Evolutionary conservation across 2,888 invertebrate genomes (phyloP).

Genomic region (Falcaria lacertinaria): DNA sequence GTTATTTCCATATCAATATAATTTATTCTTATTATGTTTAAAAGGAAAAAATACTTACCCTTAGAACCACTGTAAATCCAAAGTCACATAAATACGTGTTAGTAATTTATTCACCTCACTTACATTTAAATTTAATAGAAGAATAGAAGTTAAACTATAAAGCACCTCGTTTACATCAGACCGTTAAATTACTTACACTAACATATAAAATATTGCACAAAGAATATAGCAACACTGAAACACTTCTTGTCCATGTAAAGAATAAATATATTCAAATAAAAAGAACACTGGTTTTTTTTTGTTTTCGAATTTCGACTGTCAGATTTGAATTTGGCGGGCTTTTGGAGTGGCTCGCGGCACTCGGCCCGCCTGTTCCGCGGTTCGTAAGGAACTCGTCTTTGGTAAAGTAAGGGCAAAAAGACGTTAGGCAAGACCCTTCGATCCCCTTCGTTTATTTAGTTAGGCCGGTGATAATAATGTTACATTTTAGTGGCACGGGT

Average conservation of each 20-base stretch:
- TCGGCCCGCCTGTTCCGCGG: conserved; percentile 66
- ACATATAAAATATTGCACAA: conserved; percentile 31
- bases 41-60: not conserved
- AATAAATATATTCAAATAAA: conserved; percentile 5
- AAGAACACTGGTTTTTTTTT: not conserved
- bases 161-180: not conserved
- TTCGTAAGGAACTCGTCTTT: conserved; percentile 71
- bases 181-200: conserved; percentile 1
- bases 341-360: conserved; percentile 36
- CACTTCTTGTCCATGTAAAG: not conserved
- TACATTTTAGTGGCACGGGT: conserved; percentile 48
- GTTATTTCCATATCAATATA: too few relatives aligned
- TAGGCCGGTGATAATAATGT: conserved; percentile 45
- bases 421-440: conserved; percentile 71
- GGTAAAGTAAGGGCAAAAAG: conserved; percentile 53
- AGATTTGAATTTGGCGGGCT: conserved; percentile 52
- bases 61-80: not conserved
- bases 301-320: conserved; percentile 21
- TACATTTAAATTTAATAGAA: too few relatives aligned
- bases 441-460: conserved; percentile 62
- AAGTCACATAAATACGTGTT: not conserved
- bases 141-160: not conserved
- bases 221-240: not conserved
- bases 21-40: too few relatives aligned
- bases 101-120: too few relatives aligned